phyloP scores from a whole-genome alignment of 2,888 invertebrate species.

The Timandra comae region DNA sequence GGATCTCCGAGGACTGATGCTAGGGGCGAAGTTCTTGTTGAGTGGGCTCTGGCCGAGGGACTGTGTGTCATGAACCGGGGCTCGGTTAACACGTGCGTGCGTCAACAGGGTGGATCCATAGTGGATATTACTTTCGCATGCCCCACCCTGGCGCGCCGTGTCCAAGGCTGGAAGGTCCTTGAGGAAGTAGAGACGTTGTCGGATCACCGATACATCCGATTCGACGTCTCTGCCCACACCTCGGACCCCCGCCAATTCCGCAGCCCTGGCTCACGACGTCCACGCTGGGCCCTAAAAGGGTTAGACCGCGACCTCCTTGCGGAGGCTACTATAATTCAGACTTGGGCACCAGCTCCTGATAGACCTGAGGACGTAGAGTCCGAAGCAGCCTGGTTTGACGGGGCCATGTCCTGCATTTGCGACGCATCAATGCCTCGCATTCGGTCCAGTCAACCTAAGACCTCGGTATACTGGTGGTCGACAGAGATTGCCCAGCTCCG shows the following conservation, averaged over 20 bases:
- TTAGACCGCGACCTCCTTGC: background rate
- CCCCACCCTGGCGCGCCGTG: background rate
- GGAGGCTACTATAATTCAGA: slow-evolving; percentile 1
- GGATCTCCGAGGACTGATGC: slow-evolving; percentile 4
- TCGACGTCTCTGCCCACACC: slow-evolving; percentile 3
- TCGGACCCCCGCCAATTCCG: background rate
- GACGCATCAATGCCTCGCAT: background rate
- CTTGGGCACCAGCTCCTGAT: slow-evolving; percentile 2
- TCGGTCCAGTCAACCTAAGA: background rate
- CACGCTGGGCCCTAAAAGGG: slow-evolving; percentile 3
- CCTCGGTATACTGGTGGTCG: background rate
- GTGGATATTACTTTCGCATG: slow-evolving; percentile 4
- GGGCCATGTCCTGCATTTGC: background rate
- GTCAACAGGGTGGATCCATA: slow-evolving; percentile 4
- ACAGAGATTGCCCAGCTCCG: background rate
- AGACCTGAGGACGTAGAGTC: background rate
- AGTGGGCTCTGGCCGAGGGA: slow-evolving; percentile 9
- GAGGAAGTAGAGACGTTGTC: slow-evolving; percentile 1
- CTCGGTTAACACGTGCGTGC: slow-evolving; percentile 8
- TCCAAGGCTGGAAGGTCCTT: slow-evolving; percentile 3
- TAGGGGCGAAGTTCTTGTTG: slow-evolving; percentile 5
- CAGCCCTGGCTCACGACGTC: background rate
- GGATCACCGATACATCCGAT: slow-evolving; percentile 4
- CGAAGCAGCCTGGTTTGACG: background rate
- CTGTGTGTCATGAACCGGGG: slow-evolving; percentile 13